phyloP scores from a whole-genome alignment of 2,113 vertebrate genomes.

The Alouatta palliata region DNA sequence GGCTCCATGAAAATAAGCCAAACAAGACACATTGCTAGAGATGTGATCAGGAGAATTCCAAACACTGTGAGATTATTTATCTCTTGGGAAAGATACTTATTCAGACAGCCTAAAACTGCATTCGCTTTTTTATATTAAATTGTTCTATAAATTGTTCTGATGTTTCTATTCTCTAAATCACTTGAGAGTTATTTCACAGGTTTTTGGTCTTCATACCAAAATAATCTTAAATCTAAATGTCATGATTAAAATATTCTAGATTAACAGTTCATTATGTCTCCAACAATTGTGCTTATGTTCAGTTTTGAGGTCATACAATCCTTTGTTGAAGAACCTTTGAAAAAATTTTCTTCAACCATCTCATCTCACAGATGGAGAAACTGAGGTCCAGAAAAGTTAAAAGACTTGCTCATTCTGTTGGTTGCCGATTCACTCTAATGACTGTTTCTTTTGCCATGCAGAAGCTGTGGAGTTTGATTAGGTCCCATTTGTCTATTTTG shows the following conservation, averaged over 20 bases:
- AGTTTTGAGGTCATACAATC: constrained; percentile 19
- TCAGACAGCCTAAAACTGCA: background rate
- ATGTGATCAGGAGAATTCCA: background rate
- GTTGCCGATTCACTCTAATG: too few species aligned
- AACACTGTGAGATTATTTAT: background rate
- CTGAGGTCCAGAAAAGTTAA: background rate
- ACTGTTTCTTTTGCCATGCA: too few species aligned
- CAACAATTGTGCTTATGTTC: background rate
- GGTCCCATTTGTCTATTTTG: too few species aligned
- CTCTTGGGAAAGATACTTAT: background rate
- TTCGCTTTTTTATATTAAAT: constrained; percentile 18
- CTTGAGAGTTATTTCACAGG: background rate
- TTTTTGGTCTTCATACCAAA: constrained; percentile 9
- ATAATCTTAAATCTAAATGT: constrained; percentile 56
- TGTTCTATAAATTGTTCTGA: background rate
- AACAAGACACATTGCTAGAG: background rate
- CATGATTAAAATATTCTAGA: constrained; percentile 20
- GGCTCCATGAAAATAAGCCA: background rate
- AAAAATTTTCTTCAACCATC: constrained; percentile 6
- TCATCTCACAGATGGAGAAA: constrained; percentile 38
- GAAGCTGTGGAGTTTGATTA: too few species aligned
- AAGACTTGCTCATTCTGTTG: background rate
- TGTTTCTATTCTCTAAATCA: constrained; percentile 14
- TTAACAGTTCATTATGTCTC: background rate
- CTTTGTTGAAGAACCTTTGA: background rate